Evolutionary conservation across 2,797 vertebrate species (phyloP), one percentile per base, ranked within the genome.

Genomic region (Xenops minutus): DNA sequence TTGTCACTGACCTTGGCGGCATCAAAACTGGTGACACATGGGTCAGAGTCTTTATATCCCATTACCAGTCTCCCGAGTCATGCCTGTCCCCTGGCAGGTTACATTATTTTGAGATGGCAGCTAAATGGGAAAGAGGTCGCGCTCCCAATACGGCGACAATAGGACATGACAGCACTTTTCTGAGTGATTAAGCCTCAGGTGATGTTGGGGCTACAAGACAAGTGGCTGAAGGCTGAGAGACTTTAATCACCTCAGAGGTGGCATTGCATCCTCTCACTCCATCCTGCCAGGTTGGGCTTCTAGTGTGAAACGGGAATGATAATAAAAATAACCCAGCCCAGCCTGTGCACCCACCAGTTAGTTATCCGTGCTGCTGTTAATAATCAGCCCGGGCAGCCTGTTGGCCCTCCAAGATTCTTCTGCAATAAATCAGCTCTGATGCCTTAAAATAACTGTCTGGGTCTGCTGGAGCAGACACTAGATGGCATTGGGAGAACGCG

Each of bases 401-500:
- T 34, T 89, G 96, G 87, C 43, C 80, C 79, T 56, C 85, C 26
- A 73, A 88, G 92, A 69, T 49, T 82, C 7, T 37, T 37, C 85
- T 67, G 85, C 76, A 32, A 89, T 95, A 96, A 96, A 96, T 79
- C 92, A 88, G 43, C 55, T 23, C 54, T 15, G 87, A 80, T 67
- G 58, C n/a, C 91, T 68, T 37, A 17, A 55, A 67, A 61, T 7
- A 52, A 32, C 55, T 3, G 32, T 8, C 61, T 2, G 24, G 44
- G 58, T 29, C 82, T 0, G 29, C 3, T 0, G 1, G 76, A 55
- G 39, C 86, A 69, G 94, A 89, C 95, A 4, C 95, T 95, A 97
- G 97, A 88, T 97, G 97, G 96, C 97, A 95, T 80, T 62, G 88
- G 94, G 95, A 80, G 87, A 95, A 91, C 95, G 18, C 5, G 19